These are phyloP conservation scores for Vidua macroura DNA, from an alignment of 2,113 vertebrate genomes.

Conservation along the genomic window DNA sequence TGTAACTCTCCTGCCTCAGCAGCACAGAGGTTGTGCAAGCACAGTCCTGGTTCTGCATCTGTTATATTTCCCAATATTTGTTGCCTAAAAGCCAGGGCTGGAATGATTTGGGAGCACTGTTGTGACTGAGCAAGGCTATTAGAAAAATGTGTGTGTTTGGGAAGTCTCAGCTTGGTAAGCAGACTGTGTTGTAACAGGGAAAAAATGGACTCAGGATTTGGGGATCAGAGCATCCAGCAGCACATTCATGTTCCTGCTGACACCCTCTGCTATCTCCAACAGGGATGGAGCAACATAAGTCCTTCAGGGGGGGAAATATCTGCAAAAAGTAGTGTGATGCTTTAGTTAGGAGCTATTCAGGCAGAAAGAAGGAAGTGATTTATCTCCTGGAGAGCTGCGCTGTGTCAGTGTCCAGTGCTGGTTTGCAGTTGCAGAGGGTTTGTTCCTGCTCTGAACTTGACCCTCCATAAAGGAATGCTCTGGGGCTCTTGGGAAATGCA, in stretches of 20 bases:
- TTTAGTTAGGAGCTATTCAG: not conserved
- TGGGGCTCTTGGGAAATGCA: not conserved
- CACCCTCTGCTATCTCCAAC: not conserved
- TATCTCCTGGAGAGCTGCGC: not conserved
- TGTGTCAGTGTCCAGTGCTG: not conserved
- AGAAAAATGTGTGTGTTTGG: not conserved
- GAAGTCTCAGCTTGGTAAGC: not conserved
- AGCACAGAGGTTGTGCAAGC: not conserved
- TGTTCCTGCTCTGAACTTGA: not conserved
- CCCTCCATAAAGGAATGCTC: not conserved
- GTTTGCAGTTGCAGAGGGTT: not conserved
- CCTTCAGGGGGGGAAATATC: accelerated
- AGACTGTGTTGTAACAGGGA: not conserved
- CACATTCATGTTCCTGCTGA: not conserved
- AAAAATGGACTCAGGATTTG: not conserved
- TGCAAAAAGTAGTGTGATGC: accelerated
- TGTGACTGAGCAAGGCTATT: not conserved
- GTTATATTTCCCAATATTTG: not conserved
- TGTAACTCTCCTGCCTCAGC: not conserved
- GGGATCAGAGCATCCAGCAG: not conserved
- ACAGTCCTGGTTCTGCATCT: not conserved
- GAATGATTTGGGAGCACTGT: not conserved
- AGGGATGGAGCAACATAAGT: not conserved
- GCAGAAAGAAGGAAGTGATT: not conserved
- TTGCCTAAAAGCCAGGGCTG: not conserved